A percentile compares a stretch with the other conserved stretches of the same genome.
Evolutionary conservation across 2,113 vertebrate genomes (phyloP).

Genomic region (Microtus oregoni): DNA sequence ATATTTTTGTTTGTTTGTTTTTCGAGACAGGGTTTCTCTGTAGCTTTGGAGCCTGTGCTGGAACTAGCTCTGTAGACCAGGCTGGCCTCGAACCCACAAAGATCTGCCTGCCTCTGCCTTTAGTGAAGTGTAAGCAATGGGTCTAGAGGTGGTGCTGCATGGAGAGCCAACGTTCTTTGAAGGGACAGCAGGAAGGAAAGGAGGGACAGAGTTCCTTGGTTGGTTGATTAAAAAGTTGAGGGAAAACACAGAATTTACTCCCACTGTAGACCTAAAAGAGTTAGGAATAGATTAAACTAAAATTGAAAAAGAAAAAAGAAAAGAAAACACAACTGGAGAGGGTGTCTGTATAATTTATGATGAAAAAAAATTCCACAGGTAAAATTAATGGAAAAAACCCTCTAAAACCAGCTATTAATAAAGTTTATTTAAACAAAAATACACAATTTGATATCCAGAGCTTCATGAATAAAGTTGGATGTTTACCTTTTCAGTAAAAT

Average conservation of each 20-base stretch:
- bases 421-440: background rate
- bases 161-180: background rate
- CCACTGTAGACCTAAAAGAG: background rate
- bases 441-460: background rate
- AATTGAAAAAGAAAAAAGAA: background rate
- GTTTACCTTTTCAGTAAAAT: background rate
- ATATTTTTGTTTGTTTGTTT: no score
- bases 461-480: background rate
- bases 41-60: no score
- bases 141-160: background rate
- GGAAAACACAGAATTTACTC: background rate
- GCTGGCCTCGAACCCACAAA: no score
- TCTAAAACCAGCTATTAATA: background rate
- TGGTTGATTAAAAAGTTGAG: background rate
- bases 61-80: no score
- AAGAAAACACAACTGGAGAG: background rate
- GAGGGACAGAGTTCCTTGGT: background rate
- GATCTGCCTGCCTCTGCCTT: no score
- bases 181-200: background rate
- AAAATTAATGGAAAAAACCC: background rate
- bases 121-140: background rate
- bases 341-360: background rate
- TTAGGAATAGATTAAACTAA: background rate
- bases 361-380: background rate
- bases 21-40: no score